phyloP scores from a whole-genome alignment of 2,113 vertebrate species.

The Hucho hucho region DNA sequence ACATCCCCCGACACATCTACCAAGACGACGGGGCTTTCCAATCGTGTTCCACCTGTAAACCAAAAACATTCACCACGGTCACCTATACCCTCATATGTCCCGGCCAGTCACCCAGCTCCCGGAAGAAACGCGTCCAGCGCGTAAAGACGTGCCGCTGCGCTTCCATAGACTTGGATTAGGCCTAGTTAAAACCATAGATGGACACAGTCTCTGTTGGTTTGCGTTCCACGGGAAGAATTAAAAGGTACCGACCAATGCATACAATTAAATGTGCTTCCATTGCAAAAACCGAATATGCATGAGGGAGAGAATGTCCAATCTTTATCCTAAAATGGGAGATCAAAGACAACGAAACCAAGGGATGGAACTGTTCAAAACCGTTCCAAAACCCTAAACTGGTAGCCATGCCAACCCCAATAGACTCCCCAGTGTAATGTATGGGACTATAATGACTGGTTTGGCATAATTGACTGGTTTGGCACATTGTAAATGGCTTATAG shows the following conservation, averaged over 20 bases:
- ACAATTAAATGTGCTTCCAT: background rate
- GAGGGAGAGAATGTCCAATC: background rate
- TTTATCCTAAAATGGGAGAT: no score
- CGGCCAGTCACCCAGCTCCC: constrained; percentile 84
- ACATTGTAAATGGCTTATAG: background rate
- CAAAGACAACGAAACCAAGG: background rate
- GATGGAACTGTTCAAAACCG: background rate
- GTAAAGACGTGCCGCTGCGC: constrained; percentile 96
- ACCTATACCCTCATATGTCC: constrained; percentile 91
- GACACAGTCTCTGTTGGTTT: background rate
- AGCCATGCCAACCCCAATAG: background rate
- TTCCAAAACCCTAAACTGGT: background rate
- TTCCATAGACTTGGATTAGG: constrained; percentile 87
- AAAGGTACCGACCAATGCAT: background rate
- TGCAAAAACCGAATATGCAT: no score
- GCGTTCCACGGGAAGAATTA: background rate
- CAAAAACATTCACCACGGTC: constrained; percentile 90
- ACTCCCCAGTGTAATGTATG: background rate
- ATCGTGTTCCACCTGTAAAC: constrained; percentile 95
- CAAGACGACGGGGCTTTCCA: constrained; percentile 90
- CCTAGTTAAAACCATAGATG: background rate
- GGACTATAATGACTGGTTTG: background rate
- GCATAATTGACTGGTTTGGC: background rate
- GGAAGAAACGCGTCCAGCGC: constrained; percentile 89
- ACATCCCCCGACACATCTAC: constrained; percentile 89